phyloP scores from a whole-genome alignment of 2,888 invertebrate species.

The Smittia sp. region DNA sequence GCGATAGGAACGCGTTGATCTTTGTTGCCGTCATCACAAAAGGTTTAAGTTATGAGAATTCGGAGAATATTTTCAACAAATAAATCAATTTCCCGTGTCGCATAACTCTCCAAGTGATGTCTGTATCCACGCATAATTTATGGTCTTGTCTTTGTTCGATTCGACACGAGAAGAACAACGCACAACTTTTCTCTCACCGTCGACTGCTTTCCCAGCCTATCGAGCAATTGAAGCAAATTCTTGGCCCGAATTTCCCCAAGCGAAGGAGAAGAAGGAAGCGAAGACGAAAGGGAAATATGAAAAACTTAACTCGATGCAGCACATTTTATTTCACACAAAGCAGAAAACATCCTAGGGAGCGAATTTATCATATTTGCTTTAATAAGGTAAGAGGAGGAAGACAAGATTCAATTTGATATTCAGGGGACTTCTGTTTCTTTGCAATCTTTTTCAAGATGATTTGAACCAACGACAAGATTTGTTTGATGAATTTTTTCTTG shows the following conservation, averaged over 20 bases:
- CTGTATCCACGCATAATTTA: neutral
- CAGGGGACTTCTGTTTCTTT: constrained; percentile 19
- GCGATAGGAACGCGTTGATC: constrained; percentile 1
- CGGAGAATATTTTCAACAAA: neutral
- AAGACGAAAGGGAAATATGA: neutral
- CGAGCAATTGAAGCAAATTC: neutral
- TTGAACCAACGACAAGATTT: neutral
- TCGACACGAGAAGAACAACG: neutral
- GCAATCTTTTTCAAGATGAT: neutral
- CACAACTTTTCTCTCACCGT: neutral
- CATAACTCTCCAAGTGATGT: constrained; percentile 7
- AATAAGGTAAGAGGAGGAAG: constrained; percentile 20
- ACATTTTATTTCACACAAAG: constrained; percentile 11
- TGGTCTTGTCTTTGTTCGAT: constrained; percentile 8
- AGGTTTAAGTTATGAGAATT: constrained; percentile 6
- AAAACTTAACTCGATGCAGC: neutral
- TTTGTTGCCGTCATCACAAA: constrained; percentile 11
- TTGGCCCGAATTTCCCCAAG: neutral
- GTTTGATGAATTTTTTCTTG: neutral
- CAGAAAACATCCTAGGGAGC: neutral
- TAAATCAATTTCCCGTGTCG: constrained; percentile 8
- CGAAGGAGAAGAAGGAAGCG: neutral
- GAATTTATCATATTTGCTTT: constrained; percentile 35
- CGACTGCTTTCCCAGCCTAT: neutral
- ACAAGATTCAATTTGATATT: constrained; percentile 21